Base-by-base conservation (phyloP, 2,888 invertebrate species). In the Clanis bilineata region DNA sequence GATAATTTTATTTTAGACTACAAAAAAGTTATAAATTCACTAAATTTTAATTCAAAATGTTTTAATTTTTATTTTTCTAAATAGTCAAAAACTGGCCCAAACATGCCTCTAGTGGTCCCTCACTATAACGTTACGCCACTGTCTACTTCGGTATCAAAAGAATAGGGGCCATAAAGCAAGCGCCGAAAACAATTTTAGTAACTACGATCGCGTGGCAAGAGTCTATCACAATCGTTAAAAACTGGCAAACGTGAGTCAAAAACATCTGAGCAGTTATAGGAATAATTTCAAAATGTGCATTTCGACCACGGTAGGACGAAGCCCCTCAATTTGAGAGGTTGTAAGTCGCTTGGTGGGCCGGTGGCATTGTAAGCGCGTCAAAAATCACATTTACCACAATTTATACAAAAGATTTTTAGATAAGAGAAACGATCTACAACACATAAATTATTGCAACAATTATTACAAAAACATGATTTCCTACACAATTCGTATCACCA, bases 371-470 rank as follows among this genome's bases (percentile, higher is more conserved):
- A 51, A 51, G 28, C 28, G 28, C 51, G 51, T 69, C 77, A 77
- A 80, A 82, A 85, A 76, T 79, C 82, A 82, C 68, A 71, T 73
- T 76, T 80, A 83, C 79, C 79, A 84, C 82, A 87, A 87, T 86
- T 84, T 87, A 85, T 88, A 88, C 85, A 88, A 86, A 83, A 84
- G 79, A n/a, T 77, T 69, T 80, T 80, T 84, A 85, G 86, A 88
- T 83, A 88, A 85, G 82, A 51, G 51, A 51, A 51, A 44, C 44
- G 23, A 45, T 5, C 28, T 51, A 51, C 80, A 84, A 86, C 82
- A 74, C 82, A 83, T 76, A 77, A 74, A 85, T 80, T 72, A 74
- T 81, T 85, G 28, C 32, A 51, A 51, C 18, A 47, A 38, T 10
- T 44, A 59, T 23, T n/a, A 45, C 32, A 59, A 10, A 32, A 51